Base-by-base conservation (phyloP, 2,888 invertebrate genomes). In the Beris morrisii region DNA sequence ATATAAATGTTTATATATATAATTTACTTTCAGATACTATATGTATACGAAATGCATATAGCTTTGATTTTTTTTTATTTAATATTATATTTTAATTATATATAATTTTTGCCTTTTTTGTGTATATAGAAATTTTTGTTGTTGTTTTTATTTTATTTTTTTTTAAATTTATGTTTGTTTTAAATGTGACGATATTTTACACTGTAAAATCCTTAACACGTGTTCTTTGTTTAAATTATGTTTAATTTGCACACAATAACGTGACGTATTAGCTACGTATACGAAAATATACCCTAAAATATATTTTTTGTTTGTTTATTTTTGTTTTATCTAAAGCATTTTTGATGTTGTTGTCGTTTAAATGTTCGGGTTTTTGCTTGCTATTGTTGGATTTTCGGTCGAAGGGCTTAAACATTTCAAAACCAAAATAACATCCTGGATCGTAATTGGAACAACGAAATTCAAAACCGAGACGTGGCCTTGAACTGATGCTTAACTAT, bases 211-310 rank as follows among this genome's bases (percentile, higher is more conserved):
- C 31, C 52, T 44, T 55, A 61, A 64, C 54, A 64, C 22, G 55
- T 65, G 56, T 56, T 53, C 53, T 66, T 32, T 67, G 66, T 55
- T 61, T 48, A 43, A 52, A 61, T 61, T 61, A 38, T 52, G 50
- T 61, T 50, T 22, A 59, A 50, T 61, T 61, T 66, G 54, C 65
- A 63, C 69, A 69, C 61, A 32, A 64, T 44, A 63, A 59, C 61
- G 66, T 69, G 66, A 64, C 61, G 65, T 64, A 57, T 67, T 68
- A 69, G 48, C 70, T 70, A 70, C 69, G 69, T 70, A 70, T 70
- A 71, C 68, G 67, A 70, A 70, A 70, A 72, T 70, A 71, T 69
- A 70, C 69, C 69, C 70, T 69, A 69, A 64, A 67, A 67, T 67
- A 65, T 65, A 38, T 56, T 22, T 22, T 44, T 65, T 55, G 48